Evolutionary conservation across 64 coral and sea anemone genomes (phyloP), one percentile per base, ranked within the genome.

Genomic region (Montipora cactus): DNA sequence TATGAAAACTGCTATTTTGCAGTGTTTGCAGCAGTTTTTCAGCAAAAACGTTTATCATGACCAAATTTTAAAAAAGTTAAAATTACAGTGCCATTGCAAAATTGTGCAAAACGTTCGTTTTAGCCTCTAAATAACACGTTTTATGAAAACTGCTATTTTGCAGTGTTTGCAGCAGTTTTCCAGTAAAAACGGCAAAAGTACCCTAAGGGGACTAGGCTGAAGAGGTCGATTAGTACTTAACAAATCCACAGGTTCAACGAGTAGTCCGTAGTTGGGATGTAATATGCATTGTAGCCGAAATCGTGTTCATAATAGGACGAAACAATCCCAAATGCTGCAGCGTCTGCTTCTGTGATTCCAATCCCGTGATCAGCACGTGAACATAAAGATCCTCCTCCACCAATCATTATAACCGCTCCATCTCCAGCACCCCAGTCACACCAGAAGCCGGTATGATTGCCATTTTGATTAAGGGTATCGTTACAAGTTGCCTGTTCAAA

Each of bases 181-280:
- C 25, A 25, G 25, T 25, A 57, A 57, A 57, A 57, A 10, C 52
- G 0, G 52, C 52, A 57, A 57, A 28, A 28, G 1, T 28, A 28
- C 28, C 28, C 28, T 28, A 28, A 28, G 28, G 28, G 28, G 28
- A 28, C 28, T 59, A 59, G 12, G 57, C 57, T 59, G 57, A 8
- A 59, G 12, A 8, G 12, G 6, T 8, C 2, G 6, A 28, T 28
- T 28, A 6, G 14, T 71, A 22, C 18, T 73, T 47, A 87, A 22
- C 84, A 11, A 16, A 87, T 51, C 84, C 84, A 87, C 19, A 87
- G 67, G 14, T 87, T 87, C n/a, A 87, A 49, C 6, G 84, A 87
- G 44, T 87, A 87, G 28, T 6, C 19, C 4, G 1, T 13, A 19
- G 64, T 21, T 50, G 11, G 8, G 1, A 2, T 19, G 9, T 18